Conservation (phyloP, 2,113 vertebrate genomes). For the Microcebus griseorufus region DNA sequence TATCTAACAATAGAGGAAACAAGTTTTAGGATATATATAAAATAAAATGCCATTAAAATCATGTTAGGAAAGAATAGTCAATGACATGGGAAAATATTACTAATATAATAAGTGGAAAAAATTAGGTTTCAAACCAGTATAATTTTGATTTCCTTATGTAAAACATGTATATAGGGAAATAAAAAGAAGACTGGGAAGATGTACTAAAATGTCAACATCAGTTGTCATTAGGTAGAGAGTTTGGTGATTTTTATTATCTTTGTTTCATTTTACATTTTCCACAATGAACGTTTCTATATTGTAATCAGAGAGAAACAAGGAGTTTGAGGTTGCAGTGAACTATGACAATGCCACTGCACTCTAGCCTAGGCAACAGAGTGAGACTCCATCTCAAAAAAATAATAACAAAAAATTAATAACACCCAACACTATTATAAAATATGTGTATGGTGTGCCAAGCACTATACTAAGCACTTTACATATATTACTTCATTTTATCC, state of each 20-base stretch:
- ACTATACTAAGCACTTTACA: neutral
- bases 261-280: constrained; percentile 16
- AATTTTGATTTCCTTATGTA: neutral
- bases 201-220: neutral
- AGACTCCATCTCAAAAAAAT: neutral
- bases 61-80: neutral
- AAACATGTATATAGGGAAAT: neutral
- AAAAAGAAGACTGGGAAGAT: neutral
- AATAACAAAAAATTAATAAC: neutral
- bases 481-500: neutral
- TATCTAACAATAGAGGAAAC: neutral
- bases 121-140: neutral
- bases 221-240: neutral
- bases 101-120: neutral
- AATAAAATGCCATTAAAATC: neutral
- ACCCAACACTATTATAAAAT: neutral
- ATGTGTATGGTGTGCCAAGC: neutral
- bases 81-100: neutral
- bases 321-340: too few relatives aligned
- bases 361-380: too few relatives aligned
- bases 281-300: neutral
- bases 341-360: too few relatives aligned
- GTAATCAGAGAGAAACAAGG: neutral
- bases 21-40: neutral
- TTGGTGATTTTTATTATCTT: neutral